Evolutionary conservation across 2,888 invertebrate species (phyloP).

Genomic region (Leptopilina myrica): DNA sequence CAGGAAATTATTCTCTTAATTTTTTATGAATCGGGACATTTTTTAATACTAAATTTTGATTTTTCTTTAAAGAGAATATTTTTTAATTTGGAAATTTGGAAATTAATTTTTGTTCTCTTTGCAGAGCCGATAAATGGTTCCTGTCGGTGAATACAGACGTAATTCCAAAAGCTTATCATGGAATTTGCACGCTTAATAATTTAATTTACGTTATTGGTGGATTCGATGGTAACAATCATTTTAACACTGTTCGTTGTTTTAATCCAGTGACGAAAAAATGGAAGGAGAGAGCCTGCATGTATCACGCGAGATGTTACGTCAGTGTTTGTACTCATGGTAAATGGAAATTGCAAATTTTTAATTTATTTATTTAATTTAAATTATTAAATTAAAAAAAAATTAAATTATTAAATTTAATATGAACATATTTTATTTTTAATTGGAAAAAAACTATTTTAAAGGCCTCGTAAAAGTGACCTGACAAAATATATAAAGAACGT

Average conservation of each 20-base stretch:
- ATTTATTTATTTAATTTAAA: no score
- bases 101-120: no score
- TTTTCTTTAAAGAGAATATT: no score
- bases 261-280: conserved; percentile 87
- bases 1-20: conserved; percentile 76
- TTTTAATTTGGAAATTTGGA: no score
- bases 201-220: conserved; percentile 90
- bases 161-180: conserved; percentile 87
- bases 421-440: no score
- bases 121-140: conserved; percentile 87
- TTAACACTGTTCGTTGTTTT: conserved; percentile 88
- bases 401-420: not conserved
- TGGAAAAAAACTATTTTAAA: no score
- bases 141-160: conserved; percentile 83
- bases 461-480: no score
- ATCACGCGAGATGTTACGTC: conserved; percentile 87
- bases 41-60: no score
- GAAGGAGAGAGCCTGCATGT: conserved; percentile 88
- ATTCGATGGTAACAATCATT: conserved; percentile 87
- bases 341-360: not conserved
- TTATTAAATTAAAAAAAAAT: not conserved
- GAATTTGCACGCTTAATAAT: conserved; percentile 84
- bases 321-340: conserved; percentile 84
- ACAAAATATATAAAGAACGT: no score
- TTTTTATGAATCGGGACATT: no score